Percentiles rank a stretch among this genome's conserved stretches.
phyloP scores from a whole-genome alignment of 1,140 invertebrate species.

The Camponotus floridanus region DNA sequence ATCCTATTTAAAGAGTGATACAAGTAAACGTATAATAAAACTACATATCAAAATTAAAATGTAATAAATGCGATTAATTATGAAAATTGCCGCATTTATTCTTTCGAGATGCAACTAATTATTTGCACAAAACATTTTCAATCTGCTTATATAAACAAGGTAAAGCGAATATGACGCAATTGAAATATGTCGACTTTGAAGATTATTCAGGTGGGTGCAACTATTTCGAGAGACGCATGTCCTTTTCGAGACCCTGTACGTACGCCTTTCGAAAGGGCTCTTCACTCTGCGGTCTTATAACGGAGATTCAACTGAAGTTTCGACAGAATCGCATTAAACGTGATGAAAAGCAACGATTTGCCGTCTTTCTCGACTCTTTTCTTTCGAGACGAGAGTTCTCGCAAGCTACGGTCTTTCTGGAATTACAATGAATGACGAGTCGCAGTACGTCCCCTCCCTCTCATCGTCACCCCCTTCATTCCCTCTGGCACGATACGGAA shows the following conservation, averaged over 20 bases:
- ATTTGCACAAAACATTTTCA: slow-evolving; percentile 25
- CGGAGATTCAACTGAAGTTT: slow-evolving; percentile 51
- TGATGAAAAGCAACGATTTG: slow-evolving; percentile 22
- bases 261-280: slow-evolving; percentile 61
- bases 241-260: slow-evolving; percentile 64
- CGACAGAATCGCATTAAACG: slow-evolving; percentile 20
- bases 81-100: background rate
- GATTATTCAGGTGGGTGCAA: background rate
- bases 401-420: slow-evolving; percentile 51
- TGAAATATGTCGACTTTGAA: slow-evolving; percentile 2
- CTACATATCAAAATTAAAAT: background rate
- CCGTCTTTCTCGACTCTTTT: background rate
- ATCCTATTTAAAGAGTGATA: background rate
- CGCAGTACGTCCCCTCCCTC: background rate
- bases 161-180: background rate
- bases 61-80: slow-evolving; percentile 6
- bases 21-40: background rate
- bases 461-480: slow-evolving; percentile 30
- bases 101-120: background rate
- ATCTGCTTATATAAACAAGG: slow-evolving; percentile 13
- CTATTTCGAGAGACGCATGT: slow-evolving; percentile 37
- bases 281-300: slow-evolving; percentile 46
- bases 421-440: slow-evolving; percentile 69
- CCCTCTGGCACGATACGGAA: background rate
- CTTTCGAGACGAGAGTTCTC: background rate